phyloP scores from a whole-genome alignment of 2,888 invertebrate genomes.

The Tetanocera ferruginea region DNA sequence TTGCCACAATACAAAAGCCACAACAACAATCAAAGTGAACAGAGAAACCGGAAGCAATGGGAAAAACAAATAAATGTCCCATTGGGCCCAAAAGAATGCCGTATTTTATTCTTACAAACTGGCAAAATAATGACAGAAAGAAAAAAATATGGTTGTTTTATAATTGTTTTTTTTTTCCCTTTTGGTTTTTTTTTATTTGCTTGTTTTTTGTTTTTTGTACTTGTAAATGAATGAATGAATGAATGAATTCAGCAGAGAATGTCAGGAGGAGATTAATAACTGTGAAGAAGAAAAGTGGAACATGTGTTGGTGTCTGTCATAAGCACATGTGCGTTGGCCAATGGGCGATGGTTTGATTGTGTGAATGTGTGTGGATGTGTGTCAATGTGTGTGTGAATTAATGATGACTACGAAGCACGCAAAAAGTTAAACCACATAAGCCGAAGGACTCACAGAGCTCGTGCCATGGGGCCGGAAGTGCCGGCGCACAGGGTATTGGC shows the following conservation, averaged over 20 bases:
- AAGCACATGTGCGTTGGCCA: not conserved
- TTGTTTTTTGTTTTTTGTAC: not conserved
- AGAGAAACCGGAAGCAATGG: not conserved
- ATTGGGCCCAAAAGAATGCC: not conserved
- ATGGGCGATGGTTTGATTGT: not conserved
- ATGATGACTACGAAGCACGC: not conserved
- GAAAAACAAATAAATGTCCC: not conserved
- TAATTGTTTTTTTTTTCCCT: not conserved
- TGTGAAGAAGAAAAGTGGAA: not conserved
- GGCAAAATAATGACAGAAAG: too few species aligned
- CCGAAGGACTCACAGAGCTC: too few species aligned
- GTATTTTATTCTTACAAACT: not conserved
- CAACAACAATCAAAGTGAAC: not conserved
- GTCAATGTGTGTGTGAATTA: not conserved
- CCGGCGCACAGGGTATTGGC: not conserved
- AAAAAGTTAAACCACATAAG: not conserved
- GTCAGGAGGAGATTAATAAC: not conserved
- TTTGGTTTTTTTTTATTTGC: not conserved
- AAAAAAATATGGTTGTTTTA: not conserved
- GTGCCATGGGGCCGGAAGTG: too few species aligned
- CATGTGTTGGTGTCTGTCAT: too few species aligned
- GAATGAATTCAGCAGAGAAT: not conserved
- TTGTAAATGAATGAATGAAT: not conserved
- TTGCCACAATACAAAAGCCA: not conserved
- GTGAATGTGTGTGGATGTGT: not conserved